Evolutionary conservation across 2,113 vertebrate species (phyloP).

Genomic region (Pollimyrus isidori): DNA sequence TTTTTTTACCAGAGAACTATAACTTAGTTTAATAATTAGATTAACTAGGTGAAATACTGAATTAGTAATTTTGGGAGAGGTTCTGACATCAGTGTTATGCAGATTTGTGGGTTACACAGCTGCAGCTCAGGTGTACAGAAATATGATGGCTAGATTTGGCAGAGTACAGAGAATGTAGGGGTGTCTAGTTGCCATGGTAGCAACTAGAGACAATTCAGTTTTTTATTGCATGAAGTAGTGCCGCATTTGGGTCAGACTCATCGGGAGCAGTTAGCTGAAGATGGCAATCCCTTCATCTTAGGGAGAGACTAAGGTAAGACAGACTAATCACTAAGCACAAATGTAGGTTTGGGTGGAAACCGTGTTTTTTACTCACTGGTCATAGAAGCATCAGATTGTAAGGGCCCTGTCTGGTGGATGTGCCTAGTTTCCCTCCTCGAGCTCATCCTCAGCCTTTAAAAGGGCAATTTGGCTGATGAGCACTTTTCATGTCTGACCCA

Average conservation of each 20-base stretch:
- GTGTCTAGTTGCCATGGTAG: background rate
- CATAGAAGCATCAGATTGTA: background rate
- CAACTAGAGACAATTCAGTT: background rate
- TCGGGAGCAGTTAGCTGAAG: background rate
- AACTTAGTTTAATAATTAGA: background rate
- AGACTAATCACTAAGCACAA: background rate
- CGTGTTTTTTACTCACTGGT: background rate
- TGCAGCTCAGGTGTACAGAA: background rate
- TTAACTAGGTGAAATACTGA: background rate
- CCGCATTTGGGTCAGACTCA: background rate
- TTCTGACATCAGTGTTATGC: background rate
- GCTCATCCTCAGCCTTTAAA: background rate
- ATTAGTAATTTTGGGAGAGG: background rate
- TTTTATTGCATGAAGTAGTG: background rate
- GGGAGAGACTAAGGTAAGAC: background rate
- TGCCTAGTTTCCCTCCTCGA: background rate
- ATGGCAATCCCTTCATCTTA: constrained; percentile 9
- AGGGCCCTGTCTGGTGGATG: background rate
- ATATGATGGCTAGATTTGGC: background rate
- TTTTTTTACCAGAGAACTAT: background rate
- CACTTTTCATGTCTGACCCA: background rate
- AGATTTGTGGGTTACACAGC: background rate
- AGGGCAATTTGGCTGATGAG: background rate
- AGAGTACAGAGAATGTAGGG: background rate
- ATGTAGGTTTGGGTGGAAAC: background rate